Conservation (phyloP, 2,113 vertebrate species). For the Anser cygnoides region DNA sequence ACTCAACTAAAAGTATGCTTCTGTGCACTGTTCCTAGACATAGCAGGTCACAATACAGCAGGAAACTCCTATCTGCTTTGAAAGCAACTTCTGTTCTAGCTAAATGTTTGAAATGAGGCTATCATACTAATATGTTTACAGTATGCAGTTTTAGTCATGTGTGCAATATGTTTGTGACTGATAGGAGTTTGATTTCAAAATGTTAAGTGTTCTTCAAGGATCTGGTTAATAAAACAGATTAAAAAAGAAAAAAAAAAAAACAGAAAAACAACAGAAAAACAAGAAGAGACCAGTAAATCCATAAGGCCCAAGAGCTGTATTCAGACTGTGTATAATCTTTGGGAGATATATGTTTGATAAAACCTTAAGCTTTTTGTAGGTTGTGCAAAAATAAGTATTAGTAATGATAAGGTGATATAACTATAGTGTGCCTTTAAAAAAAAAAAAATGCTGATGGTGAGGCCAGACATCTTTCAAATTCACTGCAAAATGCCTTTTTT, state of each 20-base stretch:
- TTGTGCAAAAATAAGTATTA: background rate
- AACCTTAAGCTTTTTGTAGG: background rate
- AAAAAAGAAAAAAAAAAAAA: background rate
- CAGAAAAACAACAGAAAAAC: background rate
- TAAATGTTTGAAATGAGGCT: background rate
- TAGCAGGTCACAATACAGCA: background rate
- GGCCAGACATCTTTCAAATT: background rate
- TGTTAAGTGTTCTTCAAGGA: background rate
- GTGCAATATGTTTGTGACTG: background rate
- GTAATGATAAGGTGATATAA: background rate
- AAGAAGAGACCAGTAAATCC: background rate
- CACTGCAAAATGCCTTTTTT: background rate
- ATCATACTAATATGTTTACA: background rate
- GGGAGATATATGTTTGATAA: background rate
- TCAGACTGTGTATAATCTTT: background rate
- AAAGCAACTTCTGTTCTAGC: background rate
- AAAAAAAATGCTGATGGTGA: background rate
- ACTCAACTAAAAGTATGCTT: background rate
- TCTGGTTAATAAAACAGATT: background rate
- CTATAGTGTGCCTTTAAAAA: background rate
- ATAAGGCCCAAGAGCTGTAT: background rate
- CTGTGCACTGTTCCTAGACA: background rate
- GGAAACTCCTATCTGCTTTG: background rate
- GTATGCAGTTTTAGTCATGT: accelerated
- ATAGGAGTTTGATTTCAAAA: background rate